Percentiles rank a stretch among this genome's conserved stretches.
These are phyloP conservation scores for Zaprionus lachaisei DNA, from an alignment of 1,140 invertebrate genomes.

Conservation along the genomic window DNA sequence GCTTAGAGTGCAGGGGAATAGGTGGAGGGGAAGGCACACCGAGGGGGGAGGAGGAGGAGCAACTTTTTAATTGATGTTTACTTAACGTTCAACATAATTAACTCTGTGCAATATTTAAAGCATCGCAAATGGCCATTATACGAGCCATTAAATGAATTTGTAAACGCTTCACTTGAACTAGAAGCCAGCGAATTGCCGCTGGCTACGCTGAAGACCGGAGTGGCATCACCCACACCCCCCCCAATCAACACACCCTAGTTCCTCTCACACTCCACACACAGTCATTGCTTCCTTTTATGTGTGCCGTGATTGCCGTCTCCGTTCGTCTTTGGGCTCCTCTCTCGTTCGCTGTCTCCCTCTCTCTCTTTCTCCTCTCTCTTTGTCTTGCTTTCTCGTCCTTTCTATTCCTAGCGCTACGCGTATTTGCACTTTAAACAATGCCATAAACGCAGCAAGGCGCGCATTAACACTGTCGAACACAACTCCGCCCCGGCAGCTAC, in stretches of 20 bases:
- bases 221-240: neutral
- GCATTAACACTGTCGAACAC: constrained; percentile 65
- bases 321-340: neutral
- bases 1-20: too few species aligned
- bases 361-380: neutral
- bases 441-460: constrained; percentile 75
- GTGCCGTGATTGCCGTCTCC: constrained; percentile 36
- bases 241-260: neutral
- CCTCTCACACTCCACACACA: neutral
- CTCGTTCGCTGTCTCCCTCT: too few species aligned
- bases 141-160: constrained; percentile 75
- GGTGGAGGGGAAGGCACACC: neutral
- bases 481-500: neutral
- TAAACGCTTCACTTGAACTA: constrained; percentile 72
- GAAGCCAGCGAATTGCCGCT: constrained; percentile 31
- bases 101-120: constrained; percentile 75
- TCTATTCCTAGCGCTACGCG: constrained; percentile 26
- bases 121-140: constrained; percentile 76
- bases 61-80: constrained; percentile 81
- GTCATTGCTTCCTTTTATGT: constrained; percentile 11
- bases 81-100: constrained; percentile 82
- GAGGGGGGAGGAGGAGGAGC: neutral
- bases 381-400: neutral
- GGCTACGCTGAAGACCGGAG: neutral
- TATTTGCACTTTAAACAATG: constrained; percentile 65